These are phyloP conservation scores for Drosophila basisetae DNA, from an alignment of 2,888 invertebrate genomes.

Conservation along the genomic window DNA sequence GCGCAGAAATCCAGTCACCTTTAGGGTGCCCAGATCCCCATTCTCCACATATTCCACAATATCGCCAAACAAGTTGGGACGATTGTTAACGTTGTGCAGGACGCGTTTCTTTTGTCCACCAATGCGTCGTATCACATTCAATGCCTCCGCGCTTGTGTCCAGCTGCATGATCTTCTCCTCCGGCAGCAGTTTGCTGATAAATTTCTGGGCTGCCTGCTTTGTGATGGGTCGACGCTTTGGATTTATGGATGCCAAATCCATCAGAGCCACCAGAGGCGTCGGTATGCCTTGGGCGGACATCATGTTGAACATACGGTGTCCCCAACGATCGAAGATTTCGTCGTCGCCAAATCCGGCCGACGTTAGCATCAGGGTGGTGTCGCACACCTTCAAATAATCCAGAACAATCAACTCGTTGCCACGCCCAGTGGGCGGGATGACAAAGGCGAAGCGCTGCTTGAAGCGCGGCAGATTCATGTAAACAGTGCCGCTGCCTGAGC, in stretches of 20 bases:
- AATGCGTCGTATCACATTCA: conserved; percentile 90
- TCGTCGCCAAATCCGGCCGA: conserved; percentile 88
- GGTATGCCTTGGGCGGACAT: conserved; percentile 93
- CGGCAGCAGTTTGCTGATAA: conserved; percentile 91
- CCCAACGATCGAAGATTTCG: conserved; percentile 92
- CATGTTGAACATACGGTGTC: conserved; percentile 91
- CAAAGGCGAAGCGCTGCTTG: conserved; percentile 94
- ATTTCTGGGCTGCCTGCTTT: conserved; percentile 83
- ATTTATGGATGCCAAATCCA: conserved; percentile 90
- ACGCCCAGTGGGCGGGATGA: conserved; percentile 90
- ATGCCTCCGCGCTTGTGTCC: conserved; percentile 90
- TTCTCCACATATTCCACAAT: conserved; percentile 88
- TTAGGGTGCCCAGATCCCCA: conserved; percentile 88
- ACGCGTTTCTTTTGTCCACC: conserved; percentile 93
- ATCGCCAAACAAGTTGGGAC: conserved; percentile 95
- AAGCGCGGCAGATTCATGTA: conserved; percentile 93
- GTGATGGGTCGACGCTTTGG: conserved; percentile 89
- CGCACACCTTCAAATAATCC: conserved; percentile 94
- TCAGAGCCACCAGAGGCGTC: conserved; percentile 90
- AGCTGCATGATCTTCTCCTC: conserved; percentile 92
- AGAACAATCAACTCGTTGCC: conserved; percentile 86
- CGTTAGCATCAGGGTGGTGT: conserved; percentile 92
- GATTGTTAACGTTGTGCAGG: conserved; percentile 90
- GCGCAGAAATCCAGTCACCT: conserved; percentile 94
- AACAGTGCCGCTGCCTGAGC: conserved; percentile 88